phyloP scores from a whole-genome alignment of 2,888 invertebrate species.

The Serripes groenlandicus region DNA sequence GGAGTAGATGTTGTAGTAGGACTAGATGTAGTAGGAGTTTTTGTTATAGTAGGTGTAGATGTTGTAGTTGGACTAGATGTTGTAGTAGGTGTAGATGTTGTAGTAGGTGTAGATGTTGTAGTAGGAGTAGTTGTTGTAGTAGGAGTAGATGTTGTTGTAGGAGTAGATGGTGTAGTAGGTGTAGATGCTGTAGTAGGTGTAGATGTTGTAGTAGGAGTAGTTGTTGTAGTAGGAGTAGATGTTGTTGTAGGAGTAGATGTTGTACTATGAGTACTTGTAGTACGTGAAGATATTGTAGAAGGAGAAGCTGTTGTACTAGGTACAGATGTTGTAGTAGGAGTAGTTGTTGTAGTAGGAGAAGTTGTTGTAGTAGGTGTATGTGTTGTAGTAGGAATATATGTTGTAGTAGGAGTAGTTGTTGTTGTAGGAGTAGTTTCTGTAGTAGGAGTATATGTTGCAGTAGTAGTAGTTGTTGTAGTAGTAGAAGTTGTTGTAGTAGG shows the following conservation, averaged over 20 bases:
- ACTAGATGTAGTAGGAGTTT: too few species aligned
- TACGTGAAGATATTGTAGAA: background rate
- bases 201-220: background rate
- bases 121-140: background rate
- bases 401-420: background rate
- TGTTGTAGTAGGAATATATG: background rate
- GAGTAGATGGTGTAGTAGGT: background rate
- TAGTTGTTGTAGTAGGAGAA: background rate
- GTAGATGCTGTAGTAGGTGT: background rate
- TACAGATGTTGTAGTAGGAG: background rate
- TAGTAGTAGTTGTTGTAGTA: background rate
- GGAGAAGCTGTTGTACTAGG: background rate
- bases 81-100: too few species aligned
- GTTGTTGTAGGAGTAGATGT: background rate
- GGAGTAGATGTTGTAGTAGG: too few species aligned
- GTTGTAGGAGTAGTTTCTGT: background rate
- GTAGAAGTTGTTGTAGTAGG: background rate
- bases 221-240: background rate
- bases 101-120: too few species aligned
- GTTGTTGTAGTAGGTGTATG: background rate
- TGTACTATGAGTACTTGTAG: background rate
- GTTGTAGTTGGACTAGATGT: too few species aligned
- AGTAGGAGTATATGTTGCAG: background rate
- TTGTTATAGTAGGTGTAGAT: too few species aligned
- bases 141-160: background rate